Conservation (phyloP, 2,888 invertebrate species). For the Eustalomyia histrio region DNA sequence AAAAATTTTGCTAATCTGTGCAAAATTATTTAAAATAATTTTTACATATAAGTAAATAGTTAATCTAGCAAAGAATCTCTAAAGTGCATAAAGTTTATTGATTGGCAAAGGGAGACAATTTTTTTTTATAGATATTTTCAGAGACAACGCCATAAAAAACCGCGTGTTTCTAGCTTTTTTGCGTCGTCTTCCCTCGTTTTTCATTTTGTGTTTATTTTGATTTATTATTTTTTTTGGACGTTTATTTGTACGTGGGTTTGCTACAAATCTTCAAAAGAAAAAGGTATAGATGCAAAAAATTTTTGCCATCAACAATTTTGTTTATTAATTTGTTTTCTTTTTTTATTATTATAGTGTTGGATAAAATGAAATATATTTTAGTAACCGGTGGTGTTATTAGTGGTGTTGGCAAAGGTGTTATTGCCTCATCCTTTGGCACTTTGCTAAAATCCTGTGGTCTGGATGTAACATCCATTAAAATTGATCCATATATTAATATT, state of each 20-base stretch:
- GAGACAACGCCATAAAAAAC: not conserved
- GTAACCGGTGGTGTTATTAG: slow-evolving; percentile 99
- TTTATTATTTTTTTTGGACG: slow-evolving; percentile 2
- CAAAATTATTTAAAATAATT: not conserved
- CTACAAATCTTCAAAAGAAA: not conserved
- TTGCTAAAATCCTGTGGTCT: slow-evolving; percentile 97
- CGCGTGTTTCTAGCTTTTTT: slow-evolving; percentile 42
- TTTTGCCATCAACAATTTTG: not conserved
- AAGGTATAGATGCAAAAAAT: not conserved
- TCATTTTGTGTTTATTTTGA: slow-evolving; percentile 26
- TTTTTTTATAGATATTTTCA: too few species aligned
- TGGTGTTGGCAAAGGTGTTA: slow-evolving; percentile 98
- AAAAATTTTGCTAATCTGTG: not conserved
- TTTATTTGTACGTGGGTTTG: slow-evolving; percentile 1
- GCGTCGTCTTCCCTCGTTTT: not conserved
- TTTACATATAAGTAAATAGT: not conserved
- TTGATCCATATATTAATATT: slow-evolving; percentile 99
- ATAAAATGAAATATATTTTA: slow-evolving; percentile 97
- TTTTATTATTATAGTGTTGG: not conserved
- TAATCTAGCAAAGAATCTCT: not conserved
- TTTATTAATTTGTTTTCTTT: not conserved
- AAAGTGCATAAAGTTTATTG: not conserved
- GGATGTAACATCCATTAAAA: slow-evolving; percentile 98
- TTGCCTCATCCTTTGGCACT: slow-evolving; percentile 96
- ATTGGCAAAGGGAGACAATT: not conserved